These are phyloP conservation scores for Delphinapterus leucas DNA, from an alignment of 2,113 vertebrate species.

Conservation along the genomic window DNA sequence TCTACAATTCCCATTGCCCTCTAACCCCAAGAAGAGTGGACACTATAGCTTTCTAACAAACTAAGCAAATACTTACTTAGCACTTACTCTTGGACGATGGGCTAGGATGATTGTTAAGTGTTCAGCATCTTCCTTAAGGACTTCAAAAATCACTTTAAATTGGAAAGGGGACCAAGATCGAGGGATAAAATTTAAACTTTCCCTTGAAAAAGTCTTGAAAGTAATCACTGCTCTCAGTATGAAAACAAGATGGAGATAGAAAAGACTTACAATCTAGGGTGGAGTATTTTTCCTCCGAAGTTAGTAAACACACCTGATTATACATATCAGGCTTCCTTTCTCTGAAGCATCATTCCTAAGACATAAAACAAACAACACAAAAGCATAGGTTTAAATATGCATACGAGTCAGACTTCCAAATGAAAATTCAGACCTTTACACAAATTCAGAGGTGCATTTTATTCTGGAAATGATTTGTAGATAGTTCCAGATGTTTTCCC, in stretches of 20 bases:
- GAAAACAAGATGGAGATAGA: not conserved
- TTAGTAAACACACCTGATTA: not conserved
- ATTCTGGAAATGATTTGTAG: not conserved
- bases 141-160: conserved; percentile 26
- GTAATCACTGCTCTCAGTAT: not conserved
- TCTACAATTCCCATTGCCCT: not conserved
- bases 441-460: conserved; percentile 43
- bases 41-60: not conserved
- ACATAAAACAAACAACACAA: conserved; percentile 23
- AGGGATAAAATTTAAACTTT: not conserved
- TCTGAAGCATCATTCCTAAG: not conserved
- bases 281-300: not conserved
- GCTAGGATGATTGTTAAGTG: not conserved
- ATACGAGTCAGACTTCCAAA: not conserved
- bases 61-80: not conserved
- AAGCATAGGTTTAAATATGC: not conserved
- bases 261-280: not conserved
- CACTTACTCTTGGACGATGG: not conserved
- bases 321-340: not conserved
- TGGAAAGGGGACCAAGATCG: not conserved
- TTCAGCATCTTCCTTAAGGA: not conserved
- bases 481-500: conserved; percentile 2
- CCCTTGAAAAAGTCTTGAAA: not conserved
- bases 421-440: conserved; percentile 38
- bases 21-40: not conserved